phyloP scores from a whole-genome alignment of 2,797 vertebrate genomes.

The Tamandua tetradactyla region DNA sequence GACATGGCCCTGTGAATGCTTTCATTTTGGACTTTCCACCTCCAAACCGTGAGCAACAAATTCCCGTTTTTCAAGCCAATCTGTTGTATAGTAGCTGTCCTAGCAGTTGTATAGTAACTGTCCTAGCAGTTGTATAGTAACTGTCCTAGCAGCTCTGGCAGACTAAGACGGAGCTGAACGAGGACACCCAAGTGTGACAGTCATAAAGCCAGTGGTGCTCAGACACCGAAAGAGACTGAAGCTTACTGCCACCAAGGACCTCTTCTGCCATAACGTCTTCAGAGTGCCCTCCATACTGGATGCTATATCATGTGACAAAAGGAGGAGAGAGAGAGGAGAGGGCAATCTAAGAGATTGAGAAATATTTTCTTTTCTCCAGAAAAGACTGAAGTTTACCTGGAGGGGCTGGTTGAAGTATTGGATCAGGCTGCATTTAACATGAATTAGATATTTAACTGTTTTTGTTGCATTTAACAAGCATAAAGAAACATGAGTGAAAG shows the following conservation, averaged over 20 bases:
- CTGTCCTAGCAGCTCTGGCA: no score
- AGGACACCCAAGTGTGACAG: no score
- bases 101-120: no score
- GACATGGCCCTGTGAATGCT: no score
- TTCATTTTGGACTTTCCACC: no score
- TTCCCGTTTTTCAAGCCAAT: no score
- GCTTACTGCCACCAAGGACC: background rate
- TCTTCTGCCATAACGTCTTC: background rate
- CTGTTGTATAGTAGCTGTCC: no score
- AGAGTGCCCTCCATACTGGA: background rate
- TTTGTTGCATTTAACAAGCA: background rate
- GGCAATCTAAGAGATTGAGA: background rate
- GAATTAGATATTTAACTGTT: background rate
- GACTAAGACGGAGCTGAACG: no score
- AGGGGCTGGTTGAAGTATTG: background rate
- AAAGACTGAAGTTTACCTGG: background rate
- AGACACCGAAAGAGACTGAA: background rate
- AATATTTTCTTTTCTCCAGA: background rate
- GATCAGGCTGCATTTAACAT: background rate
- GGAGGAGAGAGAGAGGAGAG: background rate
- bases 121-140: no score
- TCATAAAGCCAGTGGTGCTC: background rate
- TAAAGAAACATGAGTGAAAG: background rate
- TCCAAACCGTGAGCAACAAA: no score
- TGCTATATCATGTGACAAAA: rapidly evolving